These are phyloP conservation scores for Dermochelys coriacea DNA, from an alignment of 2,797 vertebrate genomes.

Conservation along the genomic window DNA sequence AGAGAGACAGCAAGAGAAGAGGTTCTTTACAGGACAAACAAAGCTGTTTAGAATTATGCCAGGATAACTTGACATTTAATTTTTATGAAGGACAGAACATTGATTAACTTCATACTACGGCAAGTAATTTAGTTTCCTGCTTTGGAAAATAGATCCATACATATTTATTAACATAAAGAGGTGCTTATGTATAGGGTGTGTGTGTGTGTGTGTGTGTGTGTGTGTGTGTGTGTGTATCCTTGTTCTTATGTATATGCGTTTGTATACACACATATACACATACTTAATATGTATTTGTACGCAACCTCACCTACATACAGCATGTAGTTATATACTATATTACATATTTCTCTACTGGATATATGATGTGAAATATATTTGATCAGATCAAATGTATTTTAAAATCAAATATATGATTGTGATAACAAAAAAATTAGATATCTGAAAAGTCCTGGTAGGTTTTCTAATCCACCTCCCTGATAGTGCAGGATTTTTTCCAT, in stretches of 20 bases:
- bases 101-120: slow-evolving; percentile 38
- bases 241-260: background rate
- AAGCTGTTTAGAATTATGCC: slow-evolving; percentile 45
- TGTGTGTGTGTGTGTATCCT: background rate
- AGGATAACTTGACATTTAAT: slow-evolving; percentile 61
- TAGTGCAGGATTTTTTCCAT: background rate
- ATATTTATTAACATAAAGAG: background rate
- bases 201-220: too few relatives aligned
- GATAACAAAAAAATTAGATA: background rate
- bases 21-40: slow-evolving; percentile 35
- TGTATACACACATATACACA: too few relatives aligned
- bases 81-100: slow-evolving; percentile 40
- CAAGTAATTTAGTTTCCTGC: background rate
- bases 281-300: background rate
- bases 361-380: background rate
- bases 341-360: background rate
- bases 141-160: background rate
- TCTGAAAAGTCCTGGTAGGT: background rate
- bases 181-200: background rate
- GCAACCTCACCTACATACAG: background rate
- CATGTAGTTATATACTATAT: background rate
- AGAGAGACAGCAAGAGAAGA: background rate
- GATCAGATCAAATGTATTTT: background rate
- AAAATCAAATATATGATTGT: background rate
- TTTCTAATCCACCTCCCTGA: background rate